Base-by-base conservation (phyloP, 2,113 vertebrate species). In the Merops nubicus region DNA sequence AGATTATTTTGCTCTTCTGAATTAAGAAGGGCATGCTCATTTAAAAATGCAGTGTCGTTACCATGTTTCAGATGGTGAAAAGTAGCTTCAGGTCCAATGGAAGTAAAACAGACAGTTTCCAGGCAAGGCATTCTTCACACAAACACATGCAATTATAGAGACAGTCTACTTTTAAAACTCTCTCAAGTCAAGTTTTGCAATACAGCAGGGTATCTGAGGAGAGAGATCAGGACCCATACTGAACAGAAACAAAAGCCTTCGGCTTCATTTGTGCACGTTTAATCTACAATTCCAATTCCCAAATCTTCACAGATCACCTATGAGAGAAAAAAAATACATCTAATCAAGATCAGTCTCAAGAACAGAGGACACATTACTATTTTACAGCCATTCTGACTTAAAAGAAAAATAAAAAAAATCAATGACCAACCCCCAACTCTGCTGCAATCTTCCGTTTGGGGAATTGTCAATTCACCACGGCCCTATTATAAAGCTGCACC, bases 231-330 rank as follows among this genome's bases (percentile, higher is more conserved):
- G 89, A 95, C 78, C 78, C 93, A 84, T 62, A 76, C 67, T 77
- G 94, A 96, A 91, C 53, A 95, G 84, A 89, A 65, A 1, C 40
- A 83, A 76, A 90, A 92, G 76, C 80, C 77, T 95, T 91, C 34
- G 43, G 48, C 79, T 95, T 92, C 43, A 92, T 68, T 95, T 96
- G 60, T 80, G 82, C 80, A 92, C 85, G 72, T 96, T 94, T 79
- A 40, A 65, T 78, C 93, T 83, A 88, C 80, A 78, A 64, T 91
- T 97, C 80, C 93, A 93, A 72, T 88, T 96, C 83, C 80, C 83
- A 54, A 89, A 92, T 97, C 95, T 97, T 96, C 97, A 86, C 8
- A 2, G 38, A 90, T 62, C 59, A 97, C 94, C 98, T 98, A 54
- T 54, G 47, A 92, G 69, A 96, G 65, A 91, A 73, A 95, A 95